Base-by-base conservation (phyloP, 2,888 invertebrate genomes). In the Danaus chrysippus region DNA sequence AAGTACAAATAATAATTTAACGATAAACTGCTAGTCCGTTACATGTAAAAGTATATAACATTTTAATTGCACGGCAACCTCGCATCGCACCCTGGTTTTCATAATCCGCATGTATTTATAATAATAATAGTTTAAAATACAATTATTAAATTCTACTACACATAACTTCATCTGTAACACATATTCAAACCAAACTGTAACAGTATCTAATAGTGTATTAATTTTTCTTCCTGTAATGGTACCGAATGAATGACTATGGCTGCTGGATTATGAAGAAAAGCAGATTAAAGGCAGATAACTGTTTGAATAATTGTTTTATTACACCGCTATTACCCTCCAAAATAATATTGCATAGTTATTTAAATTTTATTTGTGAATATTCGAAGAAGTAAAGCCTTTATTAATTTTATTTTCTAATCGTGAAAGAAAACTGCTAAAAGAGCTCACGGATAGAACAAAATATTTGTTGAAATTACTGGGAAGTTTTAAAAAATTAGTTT, bases 251-350 rank as follows among this genome's bases (percentile, higher is more conserved):
- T 83, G 89, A 88, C 79, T 86, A 90, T 90, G 90, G 91, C 91
- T 87, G 91, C 89, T 88, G 90, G 89, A 80, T 84, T 83, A 84
- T 74, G 86, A 87, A 79, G 80, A 83, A 83, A 81, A 77, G 87
- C 86, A 85, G 84, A 91, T 86, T 91, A 91, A 91, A 91, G 89
- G 86, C 87, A 89, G 87, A 90, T 91, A 88, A 88, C 91, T 91
- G 91, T 91, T 91, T 88, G 88, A 88, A 79, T 79, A 70, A 67
- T 86, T 81, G 87, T 89, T 89, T 91, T 81, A 85, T 86, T 88
- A 52, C 42, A 63, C 56, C 58, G 34, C 41, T 23, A 12, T 17
- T 10, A 41, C 17, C 8, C 58, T 52, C 17, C 23, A 34, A 34
- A 34, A 34, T 34, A 34, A 34, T 34, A 5, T 34, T 2, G 8